Conservation (phyloP, 2,888 invertebrate genomes). For the Athalia cordata region DNA sequence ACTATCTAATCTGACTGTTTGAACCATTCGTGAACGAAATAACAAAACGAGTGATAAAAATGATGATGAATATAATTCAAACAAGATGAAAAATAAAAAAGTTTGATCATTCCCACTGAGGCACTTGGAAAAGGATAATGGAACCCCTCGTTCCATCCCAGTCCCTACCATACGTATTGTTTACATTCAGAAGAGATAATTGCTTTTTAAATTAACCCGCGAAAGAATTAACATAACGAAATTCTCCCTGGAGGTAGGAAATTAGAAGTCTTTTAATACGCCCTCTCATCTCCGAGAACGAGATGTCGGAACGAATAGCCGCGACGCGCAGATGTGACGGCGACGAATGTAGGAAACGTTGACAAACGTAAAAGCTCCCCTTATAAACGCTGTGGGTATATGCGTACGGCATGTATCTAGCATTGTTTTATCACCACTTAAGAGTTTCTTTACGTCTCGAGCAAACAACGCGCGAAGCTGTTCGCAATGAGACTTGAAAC, state of each 20-base stretch:
- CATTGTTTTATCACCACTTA: conserved; percentile 37
- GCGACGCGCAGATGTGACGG: too few relatives aligned
- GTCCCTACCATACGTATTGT: conserved; percentile 54
- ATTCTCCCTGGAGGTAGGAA: conserved; percentile 43
- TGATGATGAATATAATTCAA: not conserved
- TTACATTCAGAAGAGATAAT: conserved; percentile 60
- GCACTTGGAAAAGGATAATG: conserved; percentile 48
- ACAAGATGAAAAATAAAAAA: conserved; percentile 22
- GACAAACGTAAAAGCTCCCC: conserved; percentile 12
- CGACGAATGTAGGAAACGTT: conserved; percentile 19
- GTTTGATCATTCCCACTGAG: conserved; percentile 29
- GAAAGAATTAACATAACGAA: conserved; percentile 58
- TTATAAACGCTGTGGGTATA: not conserved
- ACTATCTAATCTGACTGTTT: too few relatives aligned
- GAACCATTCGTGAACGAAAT: too few relatives aligned
- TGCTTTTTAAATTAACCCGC: conserved; percentile 62
- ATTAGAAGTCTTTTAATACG: conserved; percentile 46
- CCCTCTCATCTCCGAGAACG: not conserved
- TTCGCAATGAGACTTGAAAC: conserved; percentile 15
- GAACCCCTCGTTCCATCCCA: conserved; percentile 28
- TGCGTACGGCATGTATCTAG: not conserved
- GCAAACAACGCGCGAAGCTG: not conserved
- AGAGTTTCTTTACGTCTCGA: conserved; percentile 26
- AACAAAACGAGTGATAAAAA: not conserved
- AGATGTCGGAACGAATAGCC: conserved; percentile 18